Evolutionary conservation across 2,113 vertebrate genomes (phyloP), one percentile per base, ranked within the genome.

Genomic region (Aythya baeri): DNA sequence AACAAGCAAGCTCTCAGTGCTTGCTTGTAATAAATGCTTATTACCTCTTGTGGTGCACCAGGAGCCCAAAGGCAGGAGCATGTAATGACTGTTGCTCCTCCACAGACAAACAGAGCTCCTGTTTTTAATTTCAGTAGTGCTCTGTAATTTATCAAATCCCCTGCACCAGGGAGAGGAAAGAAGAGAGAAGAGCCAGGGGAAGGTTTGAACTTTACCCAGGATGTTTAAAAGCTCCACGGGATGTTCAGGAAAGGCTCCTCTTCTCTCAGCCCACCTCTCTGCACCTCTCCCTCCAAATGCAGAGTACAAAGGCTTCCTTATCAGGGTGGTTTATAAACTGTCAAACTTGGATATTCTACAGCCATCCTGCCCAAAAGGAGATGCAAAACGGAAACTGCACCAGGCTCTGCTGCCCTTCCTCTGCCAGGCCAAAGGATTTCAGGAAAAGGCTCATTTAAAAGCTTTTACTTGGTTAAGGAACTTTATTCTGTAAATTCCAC

Each of bases 261-360:
- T 84, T 22, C 70, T 41, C 13, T 25, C 81, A 31, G 44, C 13
- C 17, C 86, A 54, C 12, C 26, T 70, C 83, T 41, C 58, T 32
- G 1, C 66, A 72, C 55, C 62, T 29, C 44, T 36, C n/a, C 34
- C 41, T 34, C 63, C 73, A 41, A 6, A 6, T 0, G 0, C 23
- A 11, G 57, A 10, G 57, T 54, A 87, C 88, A 94, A 92, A 95
- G 80, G 41, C 66, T 92, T 93, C 83, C 93, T 95, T 88, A 92
- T 91, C 93, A 88, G 72, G 79, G 93, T 67, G 74, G 67, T 67
- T 93, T 85, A 78, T 27, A 57, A 96, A 32, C 88, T 89, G 93
- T 95, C 94, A 94, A 12, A 78, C 18, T 15, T 44, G 58, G 94
- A 96, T 46, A 93, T 31, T 91, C 9, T 14, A 34, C 94, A 97